These are phyloP conservation scores for Zaprionus nigranus DNA, from an alignment of 1,140 invertebrate genomes.

Conservation along the genomic window DNA sequence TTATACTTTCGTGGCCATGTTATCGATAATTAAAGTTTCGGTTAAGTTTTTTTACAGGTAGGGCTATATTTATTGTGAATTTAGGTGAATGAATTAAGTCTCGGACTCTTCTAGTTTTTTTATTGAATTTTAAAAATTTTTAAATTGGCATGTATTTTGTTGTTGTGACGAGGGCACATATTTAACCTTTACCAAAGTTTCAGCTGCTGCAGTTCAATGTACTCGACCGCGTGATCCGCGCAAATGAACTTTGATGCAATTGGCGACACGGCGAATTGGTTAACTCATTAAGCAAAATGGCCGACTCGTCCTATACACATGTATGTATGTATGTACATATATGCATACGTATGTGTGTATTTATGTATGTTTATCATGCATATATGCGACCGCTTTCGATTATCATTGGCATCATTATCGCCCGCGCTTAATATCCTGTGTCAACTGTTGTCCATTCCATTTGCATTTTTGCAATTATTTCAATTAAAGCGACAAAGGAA, in stretches of 20 bases:
- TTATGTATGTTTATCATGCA: conserved; percentile 9
- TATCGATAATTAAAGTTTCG: neutral
- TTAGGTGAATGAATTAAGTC: too few species aligned
- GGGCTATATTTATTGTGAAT: too few species aligned
- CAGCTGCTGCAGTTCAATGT: neutral
- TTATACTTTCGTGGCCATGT: too few species aligned
- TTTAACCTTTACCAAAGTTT: too few species aligned
- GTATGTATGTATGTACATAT: too few species aligned
- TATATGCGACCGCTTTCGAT: conserved; percentile 9
- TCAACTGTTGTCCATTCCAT: conserved; percentile 78
- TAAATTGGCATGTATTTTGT: too few species aligned
- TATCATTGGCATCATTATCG: conserved; percentile 23
- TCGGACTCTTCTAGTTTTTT: too few species aligned
- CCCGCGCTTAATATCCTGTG: conserved; percentile 59
- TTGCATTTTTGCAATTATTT: conserved; percentile 83
- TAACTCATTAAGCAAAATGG: conserved; percentile 6
- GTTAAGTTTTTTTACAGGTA: too few species aligned
- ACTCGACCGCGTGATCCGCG: conserved; percentile 1
- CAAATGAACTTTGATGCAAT: conserved; percentile 10
- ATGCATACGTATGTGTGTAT: neutral
- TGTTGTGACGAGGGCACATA: too few species aligned
- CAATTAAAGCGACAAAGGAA: conserved; percentile 80
- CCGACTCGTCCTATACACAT: neutral
- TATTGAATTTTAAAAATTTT: too few species aligned
- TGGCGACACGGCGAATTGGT: conserved; percentile 10